Base-by-base conservation (phyloP, 2,888 invertebrate genomes). In the Drymonia ruficornis region DNA sequence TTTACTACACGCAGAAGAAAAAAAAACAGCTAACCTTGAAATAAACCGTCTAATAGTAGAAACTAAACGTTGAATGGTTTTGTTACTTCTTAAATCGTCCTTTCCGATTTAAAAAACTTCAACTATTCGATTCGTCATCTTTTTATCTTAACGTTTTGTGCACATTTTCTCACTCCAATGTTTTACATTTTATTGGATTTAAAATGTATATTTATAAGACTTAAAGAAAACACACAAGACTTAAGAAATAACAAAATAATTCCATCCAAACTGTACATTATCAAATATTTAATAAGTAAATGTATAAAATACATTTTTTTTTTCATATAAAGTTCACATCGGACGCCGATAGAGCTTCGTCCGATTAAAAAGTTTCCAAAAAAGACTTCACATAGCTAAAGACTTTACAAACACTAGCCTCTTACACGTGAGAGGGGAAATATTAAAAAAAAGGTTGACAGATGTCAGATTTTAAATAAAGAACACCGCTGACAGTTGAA, bases 261-360 rank as follows among this genome's bases (percentile, higher is more conserved):
- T 52, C 49, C 56, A 61, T 65, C 57, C 59, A 63, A 45, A 61
- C 63, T 67, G 55, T 72, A 65, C 68, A 70, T 68, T 67, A 63
- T 76, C 72, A 70, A 70, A 71, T 64, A 78, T 82, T 84, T 74
- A 87, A 86, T 88, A 87, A 65, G 36, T 69, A 81, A 86, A 87
- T 87, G 87, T 91, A 91, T 89, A 91, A 90, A 91, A 89, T 91
- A 91, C 84, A 86, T 83, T 76, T 77, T 86, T 69, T 86, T 89
- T 19, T 45, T 4, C 15, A 45, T 45, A 91, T 84, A 91, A 91
- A 91, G 90, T 89, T 86, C 75, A 78, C 78, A 79, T 83, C 83
- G 74, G 67, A 66, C 72, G 67, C 68, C 72, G 74, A 77, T 70
- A 76, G 72, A 65, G 67, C 76, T 66, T 60, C 56, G 72, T 67